A percentile compares a stretch with the other conserved stretches of the same genome.
Evolutionary conservation across 2,888 invertebrate species (phyloP).

Genomic region (Zaprionus bogoriensis): DNA sequence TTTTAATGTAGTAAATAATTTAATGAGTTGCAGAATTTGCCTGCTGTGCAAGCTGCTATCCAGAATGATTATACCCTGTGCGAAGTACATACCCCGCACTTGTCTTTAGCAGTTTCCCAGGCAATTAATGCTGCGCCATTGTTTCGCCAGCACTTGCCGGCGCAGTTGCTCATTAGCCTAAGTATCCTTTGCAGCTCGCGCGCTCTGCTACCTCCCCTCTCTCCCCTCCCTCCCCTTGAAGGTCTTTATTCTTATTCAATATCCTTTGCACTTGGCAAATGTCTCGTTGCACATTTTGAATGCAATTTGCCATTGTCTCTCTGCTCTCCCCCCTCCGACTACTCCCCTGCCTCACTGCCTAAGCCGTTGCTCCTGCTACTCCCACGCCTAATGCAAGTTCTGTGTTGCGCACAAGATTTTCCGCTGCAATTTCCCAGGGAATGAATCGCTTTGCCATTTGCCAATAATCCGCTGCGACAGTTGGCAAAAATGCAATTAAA

Average conservation of each 20-base stretch:
- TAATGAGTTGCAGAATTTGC: too few species aligned
- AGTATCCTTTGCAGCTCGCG: conserved; percentile 1
- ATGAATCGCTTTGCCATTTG: conserved; percentile 64
- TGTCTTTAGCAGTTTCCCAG: not conserved
- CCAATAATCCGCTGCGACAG: conserved; percentile 76
- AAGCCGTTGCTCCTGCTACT: too few species aligned
- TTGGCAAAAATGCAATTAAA: conserved; percentile 79
- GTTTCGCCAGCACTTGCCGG: not conserved
- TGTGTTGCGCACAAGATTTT: conserved; percentile 61
- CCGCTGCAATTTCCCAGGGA: conserved; percentile 66
- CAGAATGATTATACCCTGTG: too few species aligned
- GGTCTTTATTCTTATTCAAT: conserved; percentile 27
- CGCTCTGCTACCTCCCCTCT: not conserved
- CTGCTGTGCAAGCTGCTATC: too few species aligned
- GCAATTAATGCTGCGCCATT: not conserved
- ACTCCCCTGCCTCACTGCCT: not conserved
- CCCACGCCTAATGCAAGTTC: conserved; percentile 68
- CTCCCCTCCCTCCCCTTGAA: not conserved
- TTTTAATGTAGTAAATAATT: too few species aligned
- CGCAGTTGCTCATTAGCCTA: not conserved
- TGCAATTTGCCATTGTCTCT: conserved; percentile 37
- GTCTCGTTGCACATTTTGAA: conserved; percentile 38
- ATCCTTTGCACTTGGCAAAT: conserved; percentile 32
- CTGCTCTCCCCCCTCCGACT: not conserved
- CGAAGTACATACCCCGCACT: too few species aligned